These are phyloP conservation scores for Philhelius pedissequus DNA, from an alignment of 2,888 invertebrate genomes.

Conservation along the genomic window DNA sequence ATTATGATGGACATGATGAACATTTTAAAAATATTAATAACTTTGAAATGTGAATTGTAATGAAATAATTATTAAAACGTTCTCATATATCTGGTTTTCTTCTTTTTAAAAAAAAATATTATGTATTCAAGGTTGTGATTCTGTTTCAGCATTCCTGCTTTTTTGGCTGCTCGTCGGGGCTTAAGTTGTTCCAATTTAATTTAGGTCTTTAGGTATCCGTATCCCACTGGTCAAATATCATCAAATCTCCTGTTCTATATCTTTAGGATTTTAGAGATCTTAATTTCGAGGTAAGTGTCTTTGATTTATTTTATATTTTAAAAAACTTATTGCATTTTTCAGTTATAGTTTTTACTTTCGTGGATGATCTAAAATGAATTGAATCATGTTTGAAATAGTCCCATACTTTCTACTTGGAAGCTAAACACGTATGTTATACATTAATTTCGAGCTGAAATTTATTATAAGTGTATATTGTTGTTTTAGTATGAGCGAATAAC, in stretches of 20 bases:
- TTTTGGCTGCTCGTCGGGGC: slow-evolving; percentile 26
- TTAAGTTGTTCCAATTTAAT: slow-evolving; percentile 35
- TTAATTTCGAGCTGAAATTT: not conserved
- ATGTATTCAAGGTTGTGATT: slow-evolving; percentile 43
- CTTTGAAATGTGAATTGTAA: slow-evolving; percentile 69
- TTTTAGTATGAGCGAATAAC: not conserved
- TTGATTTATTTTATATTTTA: not conserved
- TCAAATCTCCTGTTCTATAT: not conserved
- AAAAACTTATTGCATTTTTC: not conserved
- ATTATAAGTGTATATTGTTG: not conserved
- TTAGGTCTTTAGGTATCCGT: not conserved
- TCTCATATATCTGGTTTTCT: slow-evolving; percentile 69
- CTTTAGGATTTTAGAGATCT: not conserved
- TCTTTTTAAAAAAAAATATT: slow-evolving; percentile 37
- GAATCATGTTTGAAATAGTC: not conserved
- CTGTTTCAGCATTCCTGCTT: slow-evolving; percentile 32
- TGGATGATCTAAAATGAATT: not conserved
- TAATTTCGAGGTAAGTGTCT: not conserved
- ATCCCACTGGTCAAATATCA: no score
- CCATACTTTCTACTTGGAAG: not conserved
- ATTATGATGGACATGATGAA: slow-evolving; percentile 34
- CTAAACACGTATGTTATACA: not conserved
- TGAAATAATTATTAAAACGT: slow-evolving; percentile 69
- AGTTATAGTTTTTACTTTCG: not conserved
- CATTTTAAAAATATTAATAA: slow-evolving; percentile 62